A percentile compares a stretch with the other conserved stretches of the same genome.
phyloP scores from a whole-genome alignment of 2,888 invertebrate species.

The Acrobasis suavella region DNA sequence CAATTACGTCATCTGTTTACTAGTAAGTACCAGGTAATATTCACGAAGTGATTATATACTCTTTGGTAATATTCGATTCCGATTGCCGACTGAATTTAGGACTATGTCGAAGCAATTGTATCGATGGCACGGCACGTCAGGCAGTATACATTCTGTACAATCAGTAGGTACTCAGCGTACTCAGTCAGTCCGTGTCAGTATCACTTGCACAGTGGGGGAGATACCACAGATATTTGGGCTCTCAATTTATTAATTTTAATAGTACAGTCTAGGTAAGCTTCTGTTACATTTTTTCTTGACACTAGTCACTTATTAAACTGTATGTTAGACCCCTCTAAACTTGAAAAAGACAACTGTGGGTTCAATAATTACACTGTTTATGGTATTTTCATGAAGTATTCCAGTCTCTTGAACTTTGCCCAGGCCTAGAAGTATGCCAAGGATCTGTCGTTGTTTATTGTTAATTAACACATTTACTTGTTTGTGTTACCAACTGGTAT shows the following conservation, averaged over 20 bases:
- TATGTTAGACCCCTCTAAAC: not conserved
- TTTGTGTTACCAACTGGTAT: not conserved
- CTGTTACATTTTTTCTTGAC: not conserved
- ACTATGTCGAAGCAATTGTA: not conserved
- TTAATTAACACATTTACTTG: not conserved
- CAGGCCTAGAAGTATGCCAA: not conserved
- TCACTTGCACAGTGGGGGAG: slow-evolving; percentile 12
- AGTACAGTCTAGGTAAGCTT: not conserved
- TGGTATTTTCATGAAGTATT: slow-evolving; percentile 1
- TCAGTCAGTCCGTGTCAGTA: not conserved
- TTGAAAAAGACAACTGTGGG: too few relatives aligned
- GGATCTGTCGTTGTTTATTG: not conserved
- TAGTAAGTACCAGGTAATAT: not conserved
- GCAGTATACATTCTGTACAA: too few relatives aligned
- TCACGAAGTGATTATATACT: too few relatives aligned
- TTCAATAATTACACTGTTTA: not conserved
- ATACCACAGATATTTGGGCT: slow-evolving; percentile 2
- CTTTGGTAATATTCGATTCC: not conserved
- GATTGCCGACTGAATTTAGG: not conserved
- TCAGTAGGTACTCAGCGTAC: too few relatives aligned
- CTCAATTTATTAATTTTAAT: not conserved
- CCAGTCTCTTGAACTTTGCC: slow-evolving; percentile 18
- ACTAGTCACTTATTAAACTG: not conserved
- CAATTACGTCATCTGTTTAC: not conserved
- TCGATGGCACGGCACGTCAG: not conserved